Evolutionary conservation across 2,797 vertebrate species (phyloP).

Genomic region (Neomorphus geoffroyi): DNA sequence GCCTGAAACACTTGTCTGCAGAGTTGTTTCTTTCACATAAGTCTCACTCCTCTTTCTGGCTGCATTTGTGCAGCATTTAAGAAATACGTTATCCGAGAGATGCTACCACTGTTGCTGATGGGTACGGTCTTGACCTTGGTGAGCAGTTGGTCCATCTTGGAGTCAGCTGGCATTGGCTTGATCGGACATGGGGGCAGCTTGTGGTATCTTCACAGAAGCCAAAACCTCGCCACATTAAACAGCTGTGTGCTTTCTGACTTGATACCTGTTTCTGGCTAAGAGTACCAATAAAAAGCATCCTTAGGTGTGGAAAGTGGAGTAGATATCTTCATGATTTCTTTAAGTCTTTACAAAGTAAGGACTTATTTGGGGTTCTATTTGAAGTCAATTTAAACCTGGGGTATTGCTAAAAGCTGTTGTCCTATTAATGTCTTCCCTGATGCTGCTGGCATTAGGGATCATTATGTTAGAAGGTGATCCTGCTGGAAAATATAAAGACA

Average conservation of each 20-base stretch:
- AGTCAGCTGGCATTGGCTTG: fast-evolving
- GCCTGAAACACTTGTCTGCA: not conserved
- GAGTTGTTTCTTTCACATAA: fast-evolving
- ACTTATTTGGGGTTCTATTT: not conserved
- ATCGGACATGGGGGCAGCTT: fast-evolving
- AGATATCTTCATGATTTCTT: not conserved
- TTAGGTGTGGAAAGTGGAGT: not conserved
- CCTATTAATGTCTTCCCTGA: not conserved
- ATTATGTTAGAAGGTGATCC: not conserved
- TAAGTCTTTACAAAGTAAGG: not conserved
- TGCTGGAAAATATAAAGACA: not conserved
- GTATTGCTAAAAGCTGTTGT: not conserved
- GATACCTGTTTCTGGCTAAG: not conserved
- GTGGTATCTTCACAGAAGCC: not conserved
- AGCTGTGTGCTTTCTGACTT: not conserved
- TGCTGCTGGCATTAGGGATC: not conserved
- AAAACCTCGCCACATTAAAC: not conserved
- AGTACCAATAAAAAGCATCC: not conserved
- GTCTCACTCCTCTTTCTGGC: not conserved
- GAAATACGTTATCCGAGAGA: not conserved
- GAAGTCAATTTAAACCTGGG: not conserved
- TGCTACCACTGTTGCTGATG: fast-evolving
- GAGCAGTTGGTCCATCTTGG: fast-evolving
- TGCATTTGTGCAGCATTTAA: not conserved
- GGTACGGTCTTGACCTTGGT: not conserved